Evolutionary conservation across 1,140 invertebrate species (phyloP).

Genomic region (Drosophila bifasciata): DNA sequence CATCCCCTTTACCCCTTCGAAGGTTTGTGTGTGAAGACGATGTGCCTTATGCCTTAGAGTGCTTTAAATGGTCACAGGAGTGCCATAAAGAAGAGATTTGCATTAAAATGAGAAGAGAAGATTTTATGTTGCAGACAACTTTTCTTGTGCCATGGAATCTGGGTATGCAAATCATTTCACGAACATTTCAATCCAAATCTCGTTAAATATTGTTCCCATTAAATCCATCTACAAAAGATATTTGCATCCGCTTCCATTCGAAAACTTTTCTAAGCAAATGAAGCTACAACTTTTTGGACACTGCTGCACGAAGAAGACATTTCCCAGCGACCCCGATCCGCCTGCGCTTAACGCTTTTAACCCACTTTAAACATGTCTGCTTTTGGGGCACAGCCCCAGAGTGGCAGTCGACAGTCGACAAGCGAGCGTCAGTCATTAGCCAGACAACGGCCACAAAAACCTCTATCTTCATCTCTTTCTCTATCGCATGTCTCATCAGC

Average conservation of each 20-base stretch:
- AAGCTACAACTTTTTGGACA: slow-evolving; percentile 3
- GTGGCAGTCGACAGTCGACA: slow-evolving; percentile 7
- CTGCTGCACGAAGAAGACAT: slow-evolving; percentile 22
- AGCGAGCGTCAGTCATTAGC: slow-evolving; percentile 65
- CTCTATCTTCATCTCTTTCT: slow-evolving; percentile 52
- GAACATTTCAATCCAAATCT: too few species aligned
- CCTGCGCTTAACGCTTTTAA: slow-evolving; percentile 53
- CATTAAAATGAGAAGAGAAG: slow-evolving; percentile 5
- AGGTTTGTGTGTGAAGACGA: neutral
- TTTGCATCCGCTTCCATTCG: slow-evolving; percentile 2
- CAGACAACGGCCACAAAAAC: slow-evolving; percentile 51
- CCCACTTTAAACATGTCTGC: slow-evolving; percentile 76
- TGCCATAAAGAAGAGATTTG: slow-evolving; percentile 8
- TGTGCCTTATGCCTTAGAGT: slow-evolving; percentile 4
- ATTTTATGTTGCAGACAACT: neutral
- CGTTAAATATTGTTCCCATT: too few species aligned
- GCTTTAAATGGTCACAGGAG: slow-evolving; percentile 13
- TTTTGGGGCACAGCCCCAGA: slow-evolving; percentile 27
- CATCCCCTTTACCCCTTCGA: neutral
- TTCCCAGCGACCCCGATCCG: slow-evolving; percentile 50
- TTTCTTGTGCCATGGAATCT: neutral
- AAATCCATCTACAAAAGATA: too few species aligned
- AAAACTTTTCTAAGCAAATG: slow-evolving; percentile 6
- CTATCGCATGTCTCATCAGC: slow-evolving; percentile 68
- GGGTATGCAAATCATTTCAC: too few species aligned